Conservation (phyloP, 2,113 vertebrate species). For the Zapus hudsonius region DNA sequence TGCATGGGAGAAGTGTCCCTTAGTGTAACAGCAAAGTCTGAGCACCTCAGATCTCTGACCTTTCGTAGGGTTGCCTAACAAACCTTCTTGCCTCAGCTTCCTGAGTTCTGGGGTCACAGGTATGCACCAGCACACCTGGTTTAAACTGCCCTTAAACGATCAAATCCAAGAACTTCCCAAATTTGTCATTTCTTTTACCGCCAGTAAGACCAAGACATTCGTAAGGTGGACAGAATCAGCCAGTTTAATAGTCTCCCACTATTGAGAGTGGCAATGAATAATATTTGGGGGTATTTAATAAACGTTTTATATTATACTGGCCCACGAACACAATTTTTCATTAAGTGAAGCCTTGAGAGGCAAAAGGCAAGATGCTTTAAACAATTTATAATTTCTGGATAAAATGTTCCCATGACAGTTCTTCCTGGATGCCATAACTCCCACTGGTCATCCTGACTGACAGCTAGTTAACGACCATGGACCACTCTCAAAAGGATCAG, state of each 20-base stretch:
- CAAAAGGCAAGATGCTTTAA: not conserved
- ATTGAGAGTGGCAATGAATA: not conserved
- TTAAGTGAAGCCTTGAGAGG: not conserved
- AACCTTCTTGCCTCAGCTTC: not conserved
- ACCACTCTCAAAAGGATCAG: not conserved
- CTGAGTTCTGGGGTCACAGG: not conserved
- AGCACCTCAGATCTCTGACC: too few species aligned
- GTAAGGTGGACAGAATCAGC: not conserved
- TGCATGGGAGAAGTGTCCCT: too few species aligned
- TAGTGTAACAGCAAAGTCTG: accelerated
- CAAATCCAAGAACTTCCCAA: not conserved
- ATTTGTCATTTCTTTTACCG: not conserved
- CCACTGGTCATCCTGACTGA: not conserved
- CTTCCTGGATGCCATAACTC: not conserved
- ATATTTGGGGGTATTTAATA: not conserved
- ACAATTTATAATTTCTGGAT: not conserved
- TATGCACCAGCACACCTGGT: not conserved
- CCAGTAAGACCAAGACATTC: too few species aligned
- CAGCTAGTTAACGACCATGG: not conserved
- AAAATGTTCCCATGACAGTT: not conserved
- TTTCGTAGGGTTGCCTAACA: not conserved
- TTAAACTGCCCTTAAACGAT: not conserved
- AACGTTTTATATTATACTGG: not conserved
- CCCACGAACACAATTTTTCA: not conserved
- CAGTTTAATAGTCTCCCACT: not conserved